Conservation (phyloP, 2,888 invertebrate species). For the Orthosia incerta region DNA sequence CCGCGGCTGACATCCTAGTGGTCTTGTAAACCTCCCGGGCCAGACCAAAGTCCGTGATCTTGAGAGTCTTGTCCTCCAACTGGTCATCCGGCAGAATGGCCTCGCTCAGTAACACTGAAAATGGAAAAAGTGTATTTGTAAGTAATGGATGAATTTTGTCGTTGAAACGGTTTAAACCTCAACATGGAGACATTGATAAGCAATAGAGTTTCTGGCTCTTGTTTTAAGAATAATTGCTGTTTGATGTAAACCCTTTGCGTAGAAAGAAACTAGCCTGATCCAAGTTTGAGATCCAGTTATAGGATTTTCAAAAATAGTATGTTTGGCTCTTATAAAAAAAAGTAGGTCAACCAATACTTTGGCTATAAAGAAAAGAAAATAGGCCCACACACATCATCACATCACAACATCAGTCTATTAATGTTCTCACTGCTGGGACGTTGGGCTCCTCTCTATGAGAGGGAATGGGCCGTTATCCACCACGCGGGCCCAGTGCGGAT, state of each 20-base stretch:
- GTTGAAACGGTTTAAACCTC: background rate
- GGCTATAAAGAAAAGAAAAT: background rate
- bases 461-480: too few species aligned
- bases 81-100: conserved; percentile 95
- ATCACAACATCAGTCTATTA: too few species aligned
- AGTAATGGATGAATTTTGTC: background rate
- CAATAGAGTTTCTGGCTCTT: too few species aligned
- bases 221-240: too few species aligned
- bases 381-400: too few species aligned
- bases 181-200: background rate
- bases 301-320: background rate
- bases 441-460: too few species aligned
- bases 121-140: conserved; percentile 45
- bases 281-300: background rate
- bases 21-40: conserved; percentile 99
- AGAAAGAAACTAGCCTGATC: background rate
- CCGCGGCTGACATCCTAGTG: conserved; percentile 99
- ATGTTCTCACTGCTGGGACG: too few species aligned
- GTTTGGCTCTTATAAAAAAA: too few species aligned
- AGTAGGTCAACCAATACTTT: background rate
- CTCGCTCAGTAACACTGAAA: conserved; percentile 95
- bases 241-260: too few species aligned
- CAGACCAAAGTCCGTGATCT: conserved; percentile 99
- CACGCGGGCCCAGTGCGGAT: too few species aligned
- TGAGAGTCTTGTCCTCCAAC: conserved; percentile 97